Evolutionary conservation across 2,888 invertebrate species (phyloP), one percentile per base, ranked within the genome.

Genomic region (Magallana nippona): DNA sequence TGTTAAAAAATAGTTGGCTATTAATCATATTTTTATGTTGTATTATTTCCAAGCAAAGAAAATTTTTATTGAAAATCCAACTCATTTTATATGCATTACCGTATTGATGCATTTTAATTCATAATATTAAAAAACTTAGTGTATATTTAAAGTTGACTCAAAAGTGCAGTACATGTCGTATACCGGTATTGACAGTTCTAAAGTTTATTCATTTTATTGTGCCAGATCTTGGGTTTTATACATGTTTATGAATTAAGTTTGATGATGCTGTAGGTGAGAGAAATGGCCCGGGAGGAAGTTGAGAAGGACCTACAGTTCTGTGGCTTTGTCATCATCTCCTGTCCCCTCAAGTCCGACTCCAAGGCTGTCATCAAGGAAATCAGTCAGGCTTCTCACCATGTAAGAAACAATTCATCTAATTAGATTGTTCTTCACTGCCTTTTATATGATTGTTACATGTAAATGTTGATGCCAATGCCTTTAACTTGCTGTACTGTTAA

Each of bases 311-410:
- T 99, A 85, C 96, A 95, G 15, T 99, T 99, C 95, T 98, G 96
- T 83, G 99, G 99, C 1, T 99, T 99, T 94, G 97, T 99, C 32
- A 97, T 99, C 81, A 98, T 99, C 90, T 99, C 99, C 0, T 99
- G 99, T 94, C 99, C 99, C 0, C 95, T 99, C 89, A 99, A 99
- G 95, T 95, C 96, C 0, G 99, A 99, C 94, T 99, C 99, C 0
- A 98, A 98, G 94, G 95, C 96, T 84, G 98, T 98, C n/a, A 97
- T 99, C 87, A 97, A 97, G 92, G 99, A 99, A 95, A 97, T 99
- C 77, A 96, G 98, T 83, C 96, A 97, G 92, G 97, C 99, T 0
- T 98, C 98, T 10, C 99, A 99, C 95, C 96, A 97, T 92, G 98
- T 96, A 93, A 93, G 94, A 86, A 79, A 17, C 11, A 13, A 3